Percentiles rank a stretch among this genome's conserved stretches.
These are phyloP conservation scores for Lethrus apterus DNA, from an alignment of 1,140 invertebrate genomes.

Conservation along the genomic window DNA sequence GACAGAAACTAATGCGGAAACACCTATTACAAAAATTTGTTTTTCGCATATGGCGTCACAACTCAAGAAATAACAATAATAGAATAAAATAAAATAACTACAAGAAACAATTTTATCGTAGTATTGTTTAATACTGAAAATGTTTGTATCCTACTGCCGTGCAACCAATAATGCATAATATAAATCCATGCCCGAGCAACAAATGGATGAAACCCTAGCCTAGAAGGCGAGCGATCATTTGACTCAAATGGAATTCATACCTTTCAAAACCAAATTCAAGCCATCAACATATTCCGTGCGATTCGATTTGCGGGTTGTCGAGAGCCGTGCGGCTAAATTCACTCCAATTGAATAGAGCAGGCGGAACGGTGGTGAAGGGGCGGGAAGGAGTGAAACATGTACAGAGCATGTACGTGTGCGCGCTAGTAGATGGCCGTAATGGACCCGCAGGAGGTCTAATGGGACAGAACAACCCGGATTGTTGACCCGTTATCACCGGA, in stretches of 20 bases:
- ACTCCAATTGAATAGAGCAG: slow-evolving; percentile 18
- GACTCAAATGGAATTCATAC: slow-evolving; percentile 17
- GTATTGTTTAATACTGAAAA: too few species aligned
- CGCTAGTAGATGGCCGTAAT: slow-evolving; percentile 20
- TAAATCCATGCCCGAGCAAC: too few species aligned
- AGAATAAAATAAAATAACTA: too few species aligned
- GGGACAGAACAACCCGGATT: slow-evolving; percentile 27
- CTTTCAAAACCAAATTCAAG: slow-evolving; percentile 12
- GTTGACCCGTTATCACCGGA: slow-evolving; percentile 29
- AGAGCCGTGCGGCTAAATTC: slow-evolving; percentile 17
- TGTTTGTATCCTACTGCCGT: too few species aligned
- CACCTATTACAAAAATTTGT: too few species aligned
- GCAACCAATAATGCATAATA: too few species aligned
- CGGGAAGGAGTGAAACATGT: slow-evolving; percentile 2
- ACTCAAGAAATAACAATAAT: too few species aligned
- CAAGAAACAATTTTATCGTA: too few species aligned
- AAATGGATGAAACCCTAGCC: too few species aligned
- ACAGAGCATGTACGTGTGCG: slow-evolving; percentile 15
- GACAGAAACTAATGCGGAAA: too few species aligned
- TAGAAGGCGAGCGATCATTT: background rate
- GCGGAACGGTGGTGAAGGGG: slow-evolving; percentile 9
- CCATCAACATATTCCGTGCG: slow-evolving; percentile 19
- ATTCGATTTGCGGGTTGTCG: slow-evolving; percentile 21
- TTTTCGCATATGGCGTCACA: too few species aligned
- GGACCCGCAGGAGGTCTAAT: slow-evolving; percentile 26